Evolutionary conservation across 2,888 invertebrate genomes (phyloP).

Genomic region (Leucophenga montana): DNA sequence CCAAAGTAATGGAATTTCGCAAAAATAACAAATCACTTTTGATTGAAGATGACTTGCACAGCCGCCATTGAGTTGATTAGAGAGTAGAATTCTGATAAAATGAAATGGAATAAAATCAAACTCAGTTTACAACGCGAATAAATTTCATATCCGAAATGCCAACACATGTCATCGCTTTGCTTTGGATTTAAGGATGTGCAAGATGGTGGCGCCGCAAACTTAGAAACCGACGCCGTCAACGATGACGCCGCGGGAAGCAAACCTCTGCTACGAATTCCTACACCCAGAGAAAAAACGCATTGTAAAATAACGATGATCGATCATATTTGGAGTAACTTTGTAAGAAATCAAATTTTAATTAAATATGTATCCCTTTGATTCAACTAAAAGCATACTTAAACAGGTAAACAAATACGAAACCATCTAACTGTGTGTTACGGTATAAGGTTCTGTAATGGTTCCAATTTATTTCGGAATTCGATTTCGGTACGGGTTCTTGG

Average conservation of each 20-base stretch:
- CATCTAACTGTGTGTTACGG: too few relatives aligned
- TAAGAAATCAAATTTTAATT: too few relatives aligned
- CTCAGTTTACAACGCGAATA: not conserved
- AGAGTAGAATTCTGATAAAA: not conserved
- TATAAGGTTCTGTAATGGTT: too few relatives aligned
- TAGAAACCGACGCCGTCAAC: not conserved
- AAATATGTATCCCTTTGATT: too few relatives aligned
- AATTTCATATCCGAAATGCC: constrained; percentile 7
- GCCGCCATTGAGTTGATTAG: constrained; percentile 13
- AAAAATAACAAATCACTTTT: constrained; percentile 33
- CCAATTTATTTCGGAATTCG: too few relatives aligned
- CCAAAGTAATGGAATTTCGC: constrained; percentile 15
- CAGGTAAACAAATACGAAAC: too few relatives aligned
- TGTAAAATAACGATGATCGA: too few relatives aligned
- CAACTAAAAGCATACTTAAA: too few relatives aligned
- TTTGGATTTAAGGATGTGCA: not conserved
- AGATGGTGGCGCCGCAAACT: too few relatives aligned
- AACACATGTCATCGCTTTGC: constrained; percentile 5
- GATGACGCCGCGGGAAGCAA: not conserved
- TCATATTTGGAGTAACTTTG: too few relatives aligned
- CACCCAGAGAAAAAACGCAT: too few relatives aligned
- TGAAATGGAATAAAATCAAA: not conserved
- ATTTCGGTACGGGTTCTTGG: too few relatives aligned
- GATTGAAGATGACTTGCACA: constrained; percentile 30
- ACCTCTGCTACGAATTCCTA: not conserved